Base-by-base conservation (phyloP, 2,888 invertebrate genomes). In the Conchocele bisecta region DNA sequence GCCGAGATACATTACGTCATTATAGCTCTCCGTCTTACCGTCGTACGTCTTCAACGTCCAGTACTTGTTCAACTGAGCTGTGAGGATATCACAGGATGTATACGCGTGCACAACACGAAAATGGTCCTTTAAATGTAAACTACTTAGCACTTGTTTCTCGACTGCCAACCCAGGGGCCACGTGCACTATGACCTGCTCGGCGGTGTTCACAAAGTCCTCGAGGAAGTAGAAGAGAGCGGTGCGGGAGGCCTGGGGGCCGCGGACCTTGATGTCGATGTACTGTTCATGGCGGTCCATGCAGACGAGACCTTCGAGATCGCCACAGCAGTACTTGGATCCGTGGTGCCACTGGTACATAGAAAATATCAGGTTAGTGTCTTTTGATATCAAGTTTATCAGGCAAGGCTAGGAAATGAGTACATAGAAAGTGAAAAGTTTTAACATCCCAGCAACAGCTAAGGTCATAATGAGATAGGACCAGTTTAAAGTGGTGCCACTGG, bases 341-440 rank as follows among this genome's bases (percentile, higher is more conserved):
- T 93, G 92, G 89, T 93, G 93, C 95, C 95, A 95, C 88, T 95
- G 95, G 82, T 94, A 94, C n/a, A n/a, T n/a, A n/a, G n/a, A n/a
- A n/a, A n/a, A n/a, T n/a, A n/a, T n/a, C n/a, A n/a, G n/a, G n/a
- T n/a, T n/a, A n/a, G n/a, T n/a, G n/a, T n/a, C n/a, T n/a, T n/a
- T n/a, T n/a, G n/a, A n/a, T n/a, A n/a, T n/a, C n/a, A n/a, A n/a
- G n/a, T n/a, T n/a, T n/a, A n/a, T n/a, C n/a, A n/a, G n/a, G n/a
- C n/a, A n/a, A n/a, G n/a, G n/a, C n/a, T n/a, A n/a, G n/a, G n/a
- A n/a, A n/a, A n/a, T n/a, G n/a, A n/a, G n/a, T n/a, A n/a, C n/a
- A n/a, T n/a, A n/a, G n/a, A n/a, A n/a, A n/a, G n/a, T n/a, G n/a
- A n/a, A n/a, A n/a, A n/a, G n/a, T n/a, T n/a, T n/a, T n/a, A n/a